These are phyloP conservation scores for Hylaeus volcanicus DNA, from an alignment of 1,140 invertebrate genomes.

Conservation along the genomic window DNA sequence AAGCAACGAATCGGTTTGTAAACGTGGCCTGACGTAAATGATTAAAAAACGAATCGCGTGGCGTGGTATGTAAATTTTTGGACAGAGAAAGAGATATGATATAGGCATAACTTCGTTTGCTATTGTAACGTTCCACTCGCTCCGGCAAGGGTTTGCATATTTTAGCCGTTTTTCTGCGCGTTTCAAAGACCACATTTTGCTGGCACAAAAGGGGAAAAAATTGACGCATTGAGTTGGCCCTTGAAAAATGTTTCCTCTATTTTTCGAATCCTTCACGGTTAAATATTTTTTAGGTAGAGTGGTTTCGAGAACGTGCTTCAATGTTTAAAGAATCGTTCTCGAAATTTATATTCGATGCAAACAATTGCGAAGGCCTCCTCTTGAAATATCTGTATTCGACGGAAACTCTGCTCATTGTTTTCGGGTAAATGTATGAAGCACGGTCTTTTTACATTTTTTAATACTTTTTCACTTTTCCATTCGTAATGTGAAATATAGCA, in stretches of 20 bases:
- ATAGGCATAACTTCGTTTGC: slow-evolving; percentile 3
- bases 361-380: neutral
- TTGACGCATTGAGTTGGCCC: neutral
- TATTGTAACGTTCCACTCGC: neutral
- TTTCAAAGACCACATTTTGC: neutral
- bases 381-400: slow-evolving; percentile 1
- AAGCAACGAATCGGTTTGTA: neutral
- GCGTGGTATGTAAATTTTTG: neutral
- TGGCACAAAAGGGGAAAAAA: neutral
- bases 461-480: no score
- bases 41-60: neutral
- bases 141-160: neutral
- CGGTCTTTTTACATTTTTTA: neutral
- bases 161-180: neutral
- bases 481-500: no score
- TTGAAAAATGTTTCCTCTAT: neutral
- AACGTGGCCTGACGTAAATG: neutral
- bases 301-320: neutral
- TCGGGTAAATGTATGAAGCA: neutral
- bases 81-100: neutral
- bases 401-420: neutral
- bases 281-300: neutral
- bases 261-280: neutral
- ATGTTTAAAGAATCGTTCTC: neutral
- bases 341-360: slow-evolving; percentile 2